These are phyloP conservation scores for Lacanobia oleracea DNA, from an alignment of 2,888 invertebrate species.

Conservation along the genomic window DNA sequence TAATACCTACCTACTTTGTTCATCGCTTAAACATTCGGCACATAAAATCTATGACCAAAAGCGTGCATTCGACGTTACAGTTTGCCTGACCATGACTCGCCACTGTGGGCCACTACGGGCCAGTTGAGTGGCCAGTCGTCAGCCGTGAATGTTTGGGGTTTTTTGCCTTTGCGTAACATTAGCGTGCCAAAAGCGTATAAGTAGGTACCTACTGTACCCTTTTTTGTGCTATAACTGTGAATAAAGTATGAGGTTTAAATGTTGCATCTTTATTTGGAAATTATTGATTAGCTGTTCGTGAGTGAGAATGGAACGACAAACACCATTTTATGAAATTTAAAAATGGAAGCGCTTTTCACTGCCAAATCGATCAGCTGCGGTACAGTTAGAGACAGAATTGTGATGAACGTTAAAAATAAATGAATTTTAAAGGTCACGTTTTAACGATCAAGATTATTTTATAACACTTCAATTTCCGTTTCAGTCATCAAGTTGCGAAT, in stretches of 20 bases:
- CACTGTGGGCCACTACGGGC: not conserved
- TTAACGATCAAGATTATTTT: not conserved
- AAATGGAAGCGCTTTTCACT: not conserved
- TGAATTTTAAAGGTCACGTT: not conserved
- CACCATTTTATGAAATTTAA: not conserved
- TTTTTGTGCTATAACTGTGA: slow-evolving; percentile 33
- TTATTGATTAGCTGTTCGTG: not conserved
- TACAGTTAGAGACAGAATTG: slow-evolving; percentile 14
- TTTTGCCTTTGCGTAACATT: slow-evolving; percentile 64
- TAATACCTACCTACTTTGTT: not conserved
- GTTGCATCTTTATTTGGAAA: slow-evolving; percentile 22
- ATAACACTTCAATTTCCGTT: not conserved
- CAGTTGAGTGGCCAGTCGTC: slow-evolving; percentile 20
- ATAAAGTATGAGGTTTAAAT: slow-evolving; percentile 26
- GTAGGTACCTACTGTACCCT: slow-evolving; percentile 16
- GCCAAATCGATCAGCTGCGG: not conserved
- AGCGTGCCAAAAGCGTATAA: slow-evolving; percentile 28
- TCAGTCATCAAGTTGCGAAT: not conserved
- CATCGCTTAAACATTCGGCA: not conserved
- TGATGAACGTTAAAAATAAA: too few species aligned
- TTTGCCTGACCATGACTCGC: slow-evolving; percentile 61
- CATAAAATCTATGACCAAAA: slow-evolving; percentile 19
- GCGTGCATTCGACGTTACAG: slow-evolving; percentile 34
- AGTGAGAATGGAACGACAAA: too few species aligned
- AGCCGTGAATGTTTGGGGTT: slow-evolving; percentile 61